Evolutionary conservation across 2,113 vertebrate genomes (phyloP), one percentile per base, ranked within the genome.

Genomic region (Anthoscopus minutus): DNA sequence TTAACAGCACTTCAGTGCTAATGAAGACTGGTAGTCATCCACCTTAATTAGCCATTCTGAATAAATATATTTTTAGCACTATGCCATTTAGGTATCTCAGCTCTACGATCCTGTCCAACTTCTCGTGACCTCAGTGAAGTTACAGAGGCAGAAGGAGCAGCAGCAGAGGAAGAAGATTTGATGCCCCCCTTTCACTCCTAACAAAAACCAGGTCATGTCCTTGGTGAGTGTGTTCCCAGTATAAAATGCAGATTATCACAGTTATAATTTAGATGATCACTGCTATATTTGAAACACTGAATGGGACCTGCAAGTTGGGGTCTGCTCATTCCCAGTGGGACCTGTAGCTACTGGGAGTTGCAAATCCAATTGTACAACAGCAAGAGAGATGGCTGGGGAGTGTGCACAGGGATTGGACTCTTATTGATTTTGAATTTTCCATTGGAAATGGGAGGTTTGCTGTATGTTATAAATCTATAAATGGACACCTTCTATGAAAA

Each of bases 1-100:
- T 96, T 97, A 96, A 92, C 76, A 81, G 69, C 82, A 94, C 92
- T 92, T 96, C 92, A 95, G 48, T 93, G 94, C 88, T 95, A 96
- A 97, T 95, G 85, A 97, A 92, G 89, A 81, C 88, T 94, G 92
- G 85, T 96, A 94, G 92, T 88, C 56, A 90, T 88, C 93, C 95
- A 92, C 79, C 88, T 92, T 96, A 97, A 97, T 96, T 96, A 95
- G 40, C 80, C 85, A 88, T 94, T 90, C 88, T 88, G 80, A 92
- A 94, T 83, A 92, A 95, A 88, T 90, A 66, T 94, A 94, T 96
- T 95, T 96, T 96, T 96, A 97, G 76, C 53, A 70, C 18, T 4
- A 5, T 90, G 48, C 35, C 87, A 85, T 88, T 94, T 95, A 91
- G 40, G 50, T 70, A 70, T 16, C 48, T 94, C n/a, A 38, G 42